These are phyloP conservation scores for Menidia menidia DNA, from an alignment of 2,797 vertebrate species.

Conservation along the genomic window DNA sequence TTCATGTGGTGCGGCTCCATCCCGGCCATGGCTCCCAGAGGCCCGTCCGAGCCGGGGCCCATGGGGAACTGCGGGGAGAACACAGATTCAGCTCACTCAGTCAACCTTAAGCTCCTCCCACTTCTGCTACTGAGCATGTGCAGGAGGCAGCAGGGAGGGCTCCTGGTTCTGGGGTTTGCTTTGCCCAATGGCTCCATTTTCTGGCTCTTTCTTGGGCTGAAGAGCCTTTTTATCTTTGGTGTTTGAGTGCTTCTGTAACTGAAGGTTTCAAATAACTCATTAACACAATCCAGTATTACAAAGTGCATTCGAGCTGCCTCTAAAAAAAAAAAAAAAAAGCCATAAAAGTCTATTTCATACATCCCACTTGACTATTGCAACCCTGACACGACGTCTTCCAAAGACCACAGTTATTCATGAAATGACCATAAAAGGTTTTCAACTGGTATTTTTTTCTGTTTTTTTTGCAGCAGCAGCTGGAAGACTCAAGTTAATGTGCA, in stretches of 20 bases:
- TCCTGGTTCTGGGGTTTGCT: no score
- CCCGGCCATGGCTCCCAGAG: slow-evolving; percentile 97
- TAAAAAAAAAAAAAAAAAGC: not conserved
- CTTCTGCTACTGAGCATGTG: not conserved
- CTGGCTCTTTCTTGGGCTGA: not conserved
- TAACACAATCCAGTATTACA: not conserved
- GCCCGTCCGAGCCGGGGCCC: slow-evolving; percentile 96
- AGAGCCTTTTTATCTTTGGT: not conserved
- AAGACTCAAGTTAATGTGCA: not conserved
- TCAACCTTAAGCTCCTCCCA: not conserved
- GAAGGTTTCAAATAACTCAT: slow-evolving; percentile 25
- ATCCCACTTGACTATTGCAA: not conserved
- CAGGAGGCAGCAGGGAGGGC: not conserved
- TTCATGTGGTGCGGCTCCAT: slow-evolving; percentile 99
- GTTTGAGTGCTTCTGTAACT: slow-evolving; percentile 7
- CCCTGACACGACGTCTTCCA: not conserved
- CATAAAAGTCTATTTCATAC: not conserved
- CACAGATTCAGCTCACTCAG: not conserved
- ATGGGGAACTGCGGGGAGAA: slow-evolving; percentile 89
- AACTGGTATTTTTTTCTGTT: not conserved
- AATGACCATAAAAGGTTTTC: no score
- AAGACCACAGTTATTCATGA: not conserved
- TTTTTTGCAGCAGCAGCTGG: not conserved
- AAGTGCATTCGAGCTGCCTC: slow-evolving; percentile 14
- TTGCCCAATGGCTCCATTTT: no score